Evolutionary conservation across 2,113 vertebrate species (phyloP).

Genomic region (Rafetus swinhoei): DNA sequence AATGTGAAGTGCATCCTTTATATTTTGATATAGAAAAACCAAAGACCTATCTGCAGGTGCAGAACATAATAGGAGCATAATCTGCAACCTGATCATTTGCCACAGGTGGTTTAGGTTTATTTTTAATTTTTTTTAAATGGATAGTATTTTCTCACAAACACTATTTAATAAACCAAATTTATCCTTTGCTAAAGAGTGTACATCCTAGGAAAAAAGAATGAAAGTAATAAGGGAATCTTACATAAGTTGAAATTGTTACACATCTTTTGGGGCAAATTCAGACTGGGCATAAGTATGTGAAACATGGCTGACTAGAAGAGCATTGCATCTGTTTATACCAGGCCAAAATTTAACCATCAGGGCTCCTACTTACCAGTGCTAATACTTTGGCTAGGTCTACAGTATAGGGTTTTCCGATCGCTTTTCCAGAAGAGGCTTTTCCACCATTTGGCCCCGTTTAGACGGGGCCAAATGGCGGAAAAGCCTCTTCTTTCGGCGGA

Average conservation of each 20-base stretch:
- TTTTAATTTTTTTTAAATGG: not conserved
- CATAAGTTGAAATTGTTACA: not conserved
- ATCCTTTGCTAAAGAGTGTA: not conserved
- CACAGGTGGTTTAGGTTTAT: not conserved
- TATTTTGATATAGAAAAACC: not conserved
- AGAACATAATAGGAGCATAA: not conserved
- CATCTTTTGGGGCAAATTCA: not conserved
- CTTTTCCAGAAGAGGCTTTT: too few relatives aligned
- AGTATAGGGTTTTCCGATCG: too few relatives aligned
- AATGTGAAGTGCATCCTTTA: not conserved
- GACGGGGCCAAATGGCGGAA: too few relatives aligned
- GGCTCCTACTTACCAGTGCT: not conserved
- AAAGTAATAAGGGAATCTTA: not conserved
- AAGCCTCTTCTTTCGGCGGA: too few relatives aligned
- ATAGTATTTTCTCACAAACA: not conserved
- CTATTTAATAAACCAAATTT: not conserved
- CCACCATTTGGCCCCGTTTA: too few relatives aligned
- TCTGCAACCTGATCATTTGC: fast-evolving
- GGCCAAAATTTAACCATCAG: not conserved
- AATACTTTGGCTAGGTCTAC: not conserved
- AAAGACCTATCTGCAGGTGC: not conserved
- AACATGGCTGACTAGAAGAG: not conserved
- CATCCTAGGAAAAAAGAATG: not conserved
- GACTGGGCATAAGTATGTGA: fast-evolving
- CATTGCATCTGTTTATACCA: not conserved